Evolutionary conservation across 2,888 invertebrate species (phyloP), one percentile per base, ranked within the genome.

Genomic region (Orchesellides sinensis): DNA sequence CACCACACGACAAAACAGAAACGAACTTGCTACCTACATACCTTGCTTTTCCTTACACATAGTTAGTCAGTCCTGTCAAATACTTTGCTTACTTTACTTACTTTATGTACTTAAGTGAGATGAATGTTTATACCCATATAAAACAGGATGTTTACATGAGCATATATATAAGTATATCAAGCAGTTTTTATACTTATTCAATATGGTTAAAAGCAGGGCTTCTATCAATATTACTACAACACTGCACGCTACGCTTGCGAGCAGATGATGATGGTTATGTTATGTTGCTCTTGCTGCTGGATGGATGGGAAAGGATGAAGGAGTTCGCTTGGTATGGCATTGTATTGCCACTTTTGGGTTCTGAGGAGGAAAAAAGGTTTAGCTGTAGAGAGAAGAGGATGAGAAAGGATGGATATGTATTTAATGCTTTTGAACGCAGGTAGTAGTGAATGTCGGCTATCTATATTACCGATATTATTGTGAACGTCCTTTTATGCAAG

Each of bases 61-160:
- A 69, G 56, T 72, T 66, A 80, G 56, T 56, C 72, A 45, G 56
- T 54, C 66, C 72, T 73, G 56, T 56, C 80, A 59, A 47, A 72
- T 73, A 66, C 80, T 80, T 66, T 66, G 45, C 72, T 72, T 72
- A 32, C 80, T 80, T 70, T 70, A 61, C 52, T 59, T 63, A 63
- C 61, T 52, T 77, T 56, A 70, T 72, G 80, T 73, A 72, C 80
- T 80, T 72, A 80, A 47, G 52, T 32, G 69, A 80, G 73, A 80
- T 80, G 80, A 80, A 80, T 80, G 80, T 80, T 54, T 54, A 66
- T 32, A 65, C 72, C 54, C 77, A 78, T 78, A n/a, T 74, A 75
- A 66, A 72, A 72, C 65, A 54, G 23, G 23, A 35, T 19, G 54
- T 21, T 19, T 21, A 17, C 2, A 49, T n/a, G 49, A 25, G 54